A percentile compares a stretch with the other conserved stretches of the same genome.
phyloP scores from a whole-genome alignment of 1,140 invertebrate species.

The Drosophila ogumai region DNA sequence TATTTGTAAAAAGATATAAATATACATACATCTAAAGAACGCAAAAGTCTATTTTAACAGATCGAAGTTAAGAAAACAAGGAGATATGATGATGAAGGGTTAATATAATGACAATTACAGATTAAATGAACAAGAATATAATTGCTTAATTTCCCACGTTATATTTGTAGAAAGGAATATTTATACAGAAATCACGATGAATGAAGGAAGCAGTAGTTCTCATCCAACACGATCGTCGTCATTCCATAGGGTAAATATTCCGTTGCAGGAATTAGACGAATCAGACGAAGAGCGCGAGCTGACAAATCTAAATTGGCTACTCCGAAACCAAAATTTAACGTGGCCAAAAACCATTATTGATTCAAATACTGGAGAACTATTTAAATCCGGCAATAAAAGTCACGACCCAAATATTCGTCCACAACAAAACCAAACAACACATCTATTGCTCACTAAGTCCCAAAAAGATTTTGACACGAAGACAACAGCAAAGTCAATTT shows the following conservation, averaged over 20 bases:
- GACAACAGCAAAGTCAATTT: constrained; percentile 3
- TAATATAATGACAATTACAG: background rate
- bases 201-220: background rate
- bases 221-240: background rate
- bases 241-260: background rate
- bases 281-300: constrained; percentile 73
- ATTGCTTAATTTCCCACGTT: background rate
- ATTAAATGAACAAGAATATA: background rate
- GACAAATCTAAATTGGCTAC: constrained; percentile 78
- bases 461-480: constrained; percentile 1
- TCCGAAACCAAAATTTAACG: constrained; percentile 70
- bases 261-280: constrained; percentile 5
- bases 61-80: background rate
- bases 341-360: constrained; percentile 67
- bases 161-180: background rate
- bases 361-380: constrained; percentile 20
- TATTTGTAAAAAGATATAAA: background rate
- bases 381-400: background rate
- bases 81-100: background rate
- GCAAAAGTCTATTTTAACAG: background rate
- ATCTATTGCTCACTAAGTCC: constrained; percentile 4
- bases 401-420: background rate
- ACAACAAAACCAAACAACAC: background rate
- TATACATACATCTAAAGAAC: too few species aligned
- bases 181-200: background rate